phyloP scores from a whole-genome alignment of 2,888 invertebrate species.

The Cataglyphis rosenhaueri region DNA sequence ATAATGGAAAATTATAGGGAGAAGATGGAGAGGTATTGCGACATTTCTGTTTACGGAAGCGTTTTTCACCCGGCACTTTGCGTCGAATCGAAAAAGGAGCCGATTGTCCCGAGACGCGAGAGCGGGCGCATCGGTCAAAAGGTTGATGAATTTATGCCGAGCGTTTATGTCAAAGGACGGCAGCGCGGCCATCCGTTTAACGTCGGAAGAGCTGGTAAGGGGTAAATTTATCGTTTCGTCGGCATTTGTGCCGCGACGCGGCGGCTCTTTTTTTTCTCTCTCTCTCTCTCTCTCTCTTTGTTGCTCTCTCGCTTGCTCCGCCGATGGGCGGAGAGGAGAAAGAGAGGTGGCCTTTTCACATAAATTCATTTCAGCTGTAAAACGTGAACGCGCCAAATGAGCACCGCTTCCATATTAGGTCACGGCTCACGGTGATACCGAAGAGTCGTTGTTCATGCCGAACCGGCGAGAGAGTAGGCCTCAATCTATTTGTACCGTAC shows the following conservation, averaged over 20 bases:
- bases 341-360: conserved; percentile 74
- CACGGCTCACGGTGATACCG: conserved; percentile 54
- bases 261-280: background rate
- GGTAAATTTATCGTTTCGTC: conserved; percentile 83
- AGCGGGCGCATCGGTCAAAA: conserved; percentile 64
- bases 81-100: conserved; percentile 74
- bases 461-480: conserved; percentile 56
- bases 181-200: conserved; percentile 81
- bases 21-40: conserved; percentile 1
- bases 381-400: conserved; percentile 80
- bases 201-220: conserved; percentile 76
- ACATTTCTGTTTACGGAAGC: background rate
- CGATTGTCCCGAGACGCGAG: conserved; percentile 39
- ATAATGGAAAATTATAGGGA: background rate
- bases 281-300: background rate
- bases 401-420: conserved; percentile 78
- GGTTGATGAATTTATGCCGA: conserved; percentile 81
- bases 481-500: conserved; percentile 68
- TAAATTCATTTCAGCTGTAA: conserved; percentile 83
- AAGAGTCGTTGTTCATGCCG: conserved; percentile 53
- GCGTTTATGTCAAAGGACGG: conserved; percentile 81
- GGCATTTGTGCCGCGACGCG: conserved; percentile 67
- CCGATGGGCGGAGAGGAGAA: conserved; percentile 29
- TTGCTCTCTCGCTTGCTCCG: background rate
- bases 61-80: background rate